These are phyloP conservation scores for Thermophis baileyi DNA, from an alignment of 2,113 vertebrate species.

Conservation along the genomic window DNA sequence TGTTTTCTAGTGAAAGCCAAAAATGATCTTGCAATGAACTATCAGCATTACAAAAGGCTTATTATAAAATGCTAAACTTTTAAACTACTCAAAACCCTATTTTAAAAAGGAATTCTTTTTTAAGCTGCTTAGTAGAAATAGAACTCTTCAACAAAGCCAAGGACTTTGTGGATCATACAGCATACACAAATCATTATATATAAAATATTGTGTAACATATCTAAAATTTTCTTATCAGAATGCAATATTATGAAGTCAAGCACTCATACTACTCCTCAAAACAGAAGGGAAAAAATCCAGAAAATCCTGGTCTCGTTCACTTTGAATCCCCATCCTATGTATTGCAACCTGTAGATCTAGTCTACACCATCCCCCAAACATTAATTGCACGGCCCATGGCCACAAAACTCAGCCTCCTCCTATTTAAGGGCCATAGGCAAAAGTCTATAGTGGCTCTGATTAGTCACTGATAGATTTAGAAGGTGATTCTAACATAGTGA, in stretches of 20 bases:
- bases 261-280: background rate
- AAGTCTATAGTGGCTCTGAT: background rate
- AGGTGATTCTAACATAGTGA: background rate
- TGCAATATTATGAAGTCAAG: background rate
- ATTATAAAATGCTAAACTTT: background rate
- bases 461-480: background rate
- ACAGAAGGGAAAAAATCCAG: background rate
- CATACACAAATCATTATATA: background rate
- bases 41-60: background rate
- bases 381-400: background rate
- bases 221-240: background rate
- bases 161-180: background rate
- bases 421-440: background rate
- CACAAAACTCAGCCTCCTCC: background rate
- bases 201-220: background rate
- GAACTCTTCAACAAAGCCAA: background rate
- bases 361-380: background rate
- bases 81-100: background rate
- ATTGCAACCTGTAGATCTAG: background rate
- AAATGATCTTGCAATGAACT: background rate
- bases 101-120: background rate
- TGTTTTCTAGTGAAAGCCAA: background rate
- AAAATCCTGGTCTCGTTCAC: background rate
- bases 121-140: background rate
- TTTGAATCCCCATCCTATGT: background rate